These are phyloP conservation scores for Onchidella celtica DNA, from an alignment of 2,888 invertebrate genomes.

Conservation along the genomic window DNA sequence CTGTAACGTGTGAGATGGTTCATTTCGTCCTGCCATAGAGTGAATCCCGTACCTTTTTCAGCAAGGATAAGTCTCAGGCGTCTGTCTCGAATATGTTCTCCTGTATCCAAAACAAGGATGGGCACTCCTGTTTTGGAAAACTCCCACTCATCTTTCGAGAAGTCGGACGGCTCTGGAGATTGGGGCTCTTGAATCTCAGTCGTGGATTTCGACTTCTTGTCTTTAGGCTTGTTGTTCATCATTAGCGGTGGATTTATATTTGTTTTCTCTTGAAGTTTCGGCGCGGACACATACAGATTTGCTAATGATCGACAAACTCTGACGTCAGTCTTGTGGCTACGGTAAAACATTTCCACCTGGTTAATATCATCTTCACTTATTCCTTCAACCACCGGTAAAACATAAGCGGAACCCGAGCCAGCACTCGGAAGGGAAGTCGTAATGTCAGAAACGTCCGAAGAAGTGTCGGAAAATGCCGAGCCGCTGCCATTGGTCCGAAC, in stretches of 20 bases:
- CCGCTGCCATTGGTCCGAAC: conserved; percentile 2
- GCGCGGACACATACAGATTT: conserved; percentile 79
- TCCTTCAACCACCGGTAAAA: conserved; percentile 62
- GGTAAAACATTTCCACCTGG: conserved; percentile 80
- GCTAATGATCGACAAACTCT: conserved; percentile 89
- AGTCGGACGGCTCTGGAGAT: conserved; percentile 15
- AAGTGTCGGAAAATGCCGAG: conserved; percentile 56
- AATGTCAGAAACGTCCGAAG: conserved; percentile 59
- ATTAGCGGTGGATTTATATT: conserved; percentile 14
- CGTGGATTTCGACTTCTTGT: conserved; percentile 1
- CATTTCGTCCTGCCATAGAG: conserved; percentile 90
- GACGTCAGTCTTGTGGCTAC: conserved; percentile 89
- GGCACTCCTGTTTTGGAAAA: conserved; percentile 90
- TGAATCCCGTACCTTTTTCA: conserved; percentile 90
- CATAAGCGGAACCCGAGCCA: conserved; percentile 22
- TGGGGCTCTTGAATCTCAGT: not conserved
- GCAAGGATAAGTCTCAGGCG: conserved; percentile 86
- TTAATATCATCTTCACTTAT: conserved; percentile 74
- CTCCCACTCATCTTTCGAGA: conserved; percentile 83
- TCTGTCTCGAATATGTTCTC: conserved; percentile 84
- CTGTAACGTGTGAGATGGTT: conserved; percentile 88
- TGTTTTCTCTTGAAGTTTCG: conserved; percentile 54
- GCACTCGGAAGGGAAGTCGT: conserved; percentile 45
- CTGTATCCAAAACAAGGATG: conserved; percentile 88
- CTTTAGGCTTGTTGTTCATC: conserved; percentile 15